phyloP scores from a whole-genome alignment of 1,140 invertebrate species.

The Chionoecetes opilio region DNA sequence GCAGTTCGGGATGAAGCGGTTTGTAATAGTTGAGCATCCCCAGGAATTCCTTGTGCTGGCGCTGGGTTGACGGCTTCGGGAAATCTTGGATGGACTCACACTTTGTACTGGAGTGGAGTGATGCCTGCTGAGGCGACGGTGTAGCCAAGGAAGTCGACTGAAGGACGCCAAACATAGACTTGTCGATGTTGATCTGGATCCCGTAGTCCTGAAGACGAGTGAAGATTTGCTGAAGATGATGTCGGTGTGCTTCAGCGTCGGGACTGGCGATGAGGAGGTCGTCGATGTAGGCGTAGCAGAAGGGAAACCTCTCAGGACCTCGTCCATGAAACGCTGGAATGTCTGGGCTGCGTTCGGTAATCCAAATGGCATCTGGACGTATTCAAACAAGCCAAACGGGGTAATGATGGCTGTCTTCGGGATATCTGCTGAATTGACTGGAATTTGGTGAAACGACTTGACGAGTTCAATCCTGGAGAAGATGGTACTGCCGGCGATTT shows the following conservation, averaged over 20 bases:
- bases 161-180: not conserved
- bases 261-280: conserved; percentile 83
- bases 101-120: not conserved
- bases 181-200: conserved; percentile 13
- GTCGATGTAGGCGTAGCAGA: conserved; percentile 82
- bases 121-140: not conserved
- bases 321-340: conserved; percentile 84
- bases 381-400: conserved; percentile 83
- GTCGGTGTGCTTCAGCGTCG: not conserved
- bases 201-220: not conserved
- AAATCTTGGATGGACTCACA: not conserved
- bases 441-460: no score
- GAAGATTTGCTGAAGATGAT: not conserved
- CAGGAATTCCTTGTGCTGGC: not conserved
- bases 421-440: no score
- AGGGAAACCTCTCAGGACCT: conserved; percentile 79
- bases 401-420: conserved; percentile 82
- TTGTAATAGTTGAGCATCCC: not conserved
- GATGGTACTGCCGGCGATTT: conserved; percentile 59
- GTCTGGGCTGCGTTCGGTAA: conserved; percentile 83
- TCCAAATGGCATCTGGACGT: conserved; percentile 84
- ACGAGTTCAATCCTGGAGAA: no score
- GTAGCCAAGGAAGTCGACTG: not conserved
- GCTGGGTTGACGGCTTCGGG: not conserved
- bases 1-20: not conserved